Base-by-base conservation (phyloP, 1,140 invertebrate genomes). In the Maniola jurtina region DNA sequence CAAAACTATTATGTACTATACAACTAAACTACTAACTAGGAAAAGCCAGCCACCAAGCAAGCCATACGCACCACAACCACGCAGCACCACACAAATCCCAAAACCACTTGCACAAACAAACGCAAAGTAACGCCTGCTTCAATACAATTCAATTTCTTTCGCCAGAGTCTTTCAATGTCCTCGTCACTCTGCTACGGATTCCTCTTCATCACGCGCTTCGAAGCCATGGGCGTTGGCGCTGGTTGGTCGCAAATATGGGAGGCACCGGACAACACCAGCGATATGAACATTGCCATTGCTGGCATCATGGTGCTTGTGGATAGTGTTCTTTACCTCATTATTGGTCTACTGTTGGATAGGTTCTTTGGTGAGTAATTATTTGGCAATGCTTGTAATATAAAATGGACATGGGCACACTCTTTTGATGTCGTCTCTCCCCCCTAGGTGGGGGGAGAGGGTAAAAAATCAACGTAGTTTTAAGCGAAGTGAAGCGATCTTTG, bases 121-220 rank as follows among this genome's bases (percentile, higher is more conserved):
- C n/a, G n/a, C n/a, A n/a, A n/a, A n/a, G n/a, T n/a, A n/a, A n/a
- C n/a, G n/a, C n/a, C n/a, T n/a, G n/a, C n/a, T n/a, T n/a, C n/a
- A n/a, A n/a, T n/a, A n/a, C n/a, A n/a, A n/a, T n/a, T n/a, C n/a
- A n/a, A 10, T n/a, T 60, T 40, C 15, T 6, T 61, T 55, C 25
- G 77, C 68, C 72, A 93, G 93, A 92, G 92, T 70, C 70, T 93
- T 0, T 93, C 90, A 50, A 93, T 93, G 92, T 94, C 94, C 0
- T 94, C 93, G 0, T 92, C 93, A 33, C 93, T 94, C 66, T 93
- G 92, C 74, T 94, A 94, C 79, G 92, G 91, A 52, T 92, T 93
- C 77, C 80, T 93, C 2, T 92, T 92, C 64, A 89, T 93, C 1
- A 90, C 92, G 57, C 90, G 94, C 6, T 91, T 89, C 71, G 94